These are phyloP conservation scores for Tricholauxania praeusta DNA, from an alignment of 2,888 invertebrate species.

Conservation along the genomic window DNA sequence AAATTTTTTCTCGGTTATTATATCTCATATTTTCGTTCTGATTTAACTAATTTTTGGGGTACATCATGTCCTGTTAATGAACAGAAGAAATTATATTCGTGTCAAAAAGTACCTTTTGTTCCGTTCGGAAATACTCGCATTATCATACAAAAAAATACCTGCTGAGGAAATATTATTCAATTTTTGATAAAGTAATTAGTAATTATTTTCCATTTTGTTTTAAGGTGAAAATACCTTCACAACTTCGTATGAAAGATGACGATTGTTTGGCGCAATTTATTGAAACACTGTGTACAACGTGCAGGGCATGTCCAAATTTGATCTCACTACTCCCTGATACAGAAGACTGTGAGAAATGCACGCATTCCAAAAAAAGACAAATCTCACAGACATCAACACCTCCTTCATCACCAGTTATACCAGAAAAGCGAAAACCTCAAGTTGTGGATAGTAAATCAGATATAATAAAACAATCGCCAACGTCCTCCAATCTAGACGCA, in stretches of 20 bases:
- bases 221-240: slow-evolving; percentile 67
- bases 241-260: slow-evolving; percentile 65
- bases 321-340: slow-evolving; percentile 66
- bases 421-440: slow-evolving; percentile 60
- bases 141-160: background rate
- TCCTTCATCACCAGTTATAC: slow-evolving; percentile 58
- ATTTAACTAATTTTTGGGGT: no score
- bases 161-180: background rate
- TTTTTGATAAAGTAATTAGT: background rate
- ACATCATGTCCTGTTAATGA: no score
- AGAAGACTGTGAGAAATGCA: slow-evolving; percentile 68
- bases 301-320: slow-evolving; percentile 66
- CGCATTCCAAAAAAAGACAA: slow-evolving; percentile 59
- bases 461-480: slow-evolving; percentile 49
- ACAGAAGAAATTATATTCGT: no score
- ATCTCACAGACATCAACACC: slow-evolving; percentile 55
- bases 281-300: slow-evolving; percentile 66
- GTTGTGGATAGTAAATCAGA: slow-evolving; percentile 39
- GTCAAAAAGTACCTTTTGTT: no score
- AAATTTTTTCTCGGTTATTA: no score
- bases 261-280: slow-evolving; percentile 65
- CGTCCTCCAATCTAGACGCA: slow-evolving; percentile 51
- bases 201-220: slow-evolving; percentile 20
- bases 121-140: no score
- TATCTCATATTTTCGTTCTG: no score